Conservation (phyloP, 2,113 vertebrate genomes). For the Oxygymnocypris stewartii region DNA sequence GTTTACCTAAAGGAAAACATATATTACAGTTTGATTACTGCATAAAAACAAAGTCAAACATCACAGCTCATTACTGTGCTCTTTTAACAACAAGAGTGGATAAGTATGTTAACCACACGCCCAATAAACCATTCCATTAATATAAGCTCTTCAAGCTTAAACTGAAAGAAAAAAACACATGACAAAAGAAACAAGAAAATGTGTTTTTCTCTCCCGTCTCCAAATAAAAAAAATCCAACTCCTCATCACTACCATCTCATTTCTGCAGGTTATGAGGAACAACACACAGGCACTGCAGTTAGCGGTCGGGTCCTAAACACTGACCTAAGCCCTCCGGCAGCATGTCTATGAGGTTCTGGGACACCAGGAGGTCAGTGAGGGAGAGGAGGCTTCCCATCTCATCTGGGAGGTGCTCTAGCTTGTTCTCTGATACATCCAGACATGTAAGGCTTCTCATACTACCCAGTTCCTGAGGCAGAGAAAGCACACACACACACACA, state of each 20-base stretch:
- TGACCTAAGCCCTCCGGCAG: constrained; percentile 92
- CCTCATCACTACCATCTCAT: background rate
- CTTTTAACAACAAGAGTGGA: background rate
- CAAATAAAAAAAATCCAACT: background rate
- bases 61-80: too few relatives aligned
- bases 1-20: constrained; percentile 78
- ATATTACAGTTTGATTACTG: background rate
- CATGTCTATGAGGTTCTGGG: constrained; percentile 90
- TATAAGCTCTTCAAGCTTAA: background rate
- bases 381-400: constrained; percentile 86
- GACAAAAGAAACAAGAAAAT: too few relatives aligned
- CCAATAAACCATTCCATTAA: background rate
- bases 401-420: constrained; percentile 91
- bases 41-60: background rate
- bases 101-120: background rate
- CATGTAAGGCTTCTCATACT: constrained; percentile 91
- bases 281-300: background rate
- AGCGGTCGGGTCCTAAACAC: constrained; percentile 44
- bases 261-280: background rate
- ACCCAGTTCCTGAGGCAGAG: constrained; percentile 84
- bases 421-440: constrained; percentile 97
- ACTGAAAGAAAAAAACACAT: background rate
- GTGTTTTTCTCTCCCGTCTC: background rate
- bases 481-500: background rate
- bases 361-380: constrained; percentile 91